Percentiles rank a stretch among this genome's conserved stretches.
These are phyloP conservation scores for Lacerta viridis DNA, from an alignment of 2,797 vertebrate genomes.

Conservation along the genomic window DNA sequence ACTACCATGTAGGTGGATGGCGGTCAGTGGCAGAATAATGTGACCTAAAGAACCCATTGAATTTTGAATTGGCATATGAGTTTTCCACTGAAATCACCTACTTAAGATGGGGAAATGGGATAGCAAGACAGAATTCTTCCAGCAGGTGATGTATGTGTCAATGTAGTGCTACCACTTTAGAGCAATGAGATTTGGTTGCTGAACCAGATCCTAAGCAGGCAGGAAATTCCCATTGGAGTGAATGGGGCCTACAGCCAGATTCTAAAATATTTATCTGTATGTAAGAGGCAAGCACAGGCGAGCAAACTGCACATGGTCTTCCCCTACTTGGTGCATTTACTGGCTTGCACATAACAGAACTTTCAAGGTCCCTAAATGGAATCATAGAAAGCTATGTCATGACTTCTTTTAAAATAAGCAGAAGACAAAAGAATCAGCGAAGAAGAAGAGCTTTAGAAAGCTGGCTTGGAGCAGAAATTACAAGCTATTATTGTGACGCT, in stretches of 20 bases:
- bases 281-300: background rate
- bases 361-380: slow-evolving; percentile 47
- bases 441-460: slow-evolving; percentile 39
- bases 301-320: background rate
- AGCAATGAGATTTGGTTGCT: background rate
- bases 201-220: background rate
- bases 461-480: slow-evolving; percentile 42
- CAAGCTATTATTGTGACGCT: slow-evolving; percentile 33
- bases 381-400: slow-evolving; percentile 57
- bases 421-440: rapidly evolving
- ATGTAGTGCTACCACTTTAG: background rate
- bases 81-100: background rate
- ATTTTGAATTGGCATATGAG: background rate
- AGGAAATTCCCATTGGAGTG: background rate
- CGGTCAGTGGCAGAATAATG: too few relatives aligned
- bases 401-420: slow-evolving; percentile 29
- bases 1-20: too few relatives aligned
- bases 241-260: too few relatives aligned
- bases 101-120: background rate
- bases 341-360: slow-evolving; percentile 29
- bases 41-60: too few relatives aligned
- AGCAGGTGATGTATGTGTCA: background rate
- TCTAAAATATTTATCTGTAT: background rate
- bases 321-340: background rate
- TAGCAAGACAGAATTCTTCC: background rate